Conservation (phyloP, 2,797 vertebrate species). For the Chromis chromis region DNA sequence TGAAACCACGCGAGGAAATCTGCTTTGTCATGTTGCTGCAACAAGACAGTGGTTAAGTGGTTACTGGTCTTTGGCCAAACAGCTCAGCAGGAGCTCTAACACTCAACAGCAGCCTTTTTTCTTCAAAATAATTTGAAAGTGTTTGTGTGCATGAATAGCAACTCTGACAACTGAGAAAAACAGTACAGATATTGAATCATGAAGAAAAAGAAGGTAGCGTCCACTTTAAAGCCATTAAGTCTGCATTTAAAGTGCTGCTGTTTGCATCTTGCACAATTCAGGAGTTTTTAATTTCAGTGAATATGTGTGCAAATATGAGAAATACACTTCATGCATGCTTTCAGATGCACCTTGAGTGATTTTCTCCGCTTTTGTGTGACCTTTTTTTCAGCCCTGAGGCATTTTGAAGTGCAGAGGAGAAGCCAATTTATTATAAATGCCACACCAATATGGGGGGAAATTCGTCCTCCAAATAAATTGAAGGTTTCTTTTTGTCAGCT, state of each 20-base stretch:
- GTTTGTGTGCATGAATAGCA: neutral
- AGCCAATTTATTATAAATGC: conserved; percentile 59
- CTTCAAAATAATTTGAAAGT: neutral
- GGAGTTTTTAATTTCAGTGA: neutral
- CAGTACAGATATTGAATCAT: too few relatives aligned
- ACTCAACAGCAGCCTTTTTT: conserved; percentile 11
- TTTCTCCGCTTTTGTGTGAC: conserved; percentile 39
- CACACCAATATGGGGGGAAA: conserved; percentile 24
- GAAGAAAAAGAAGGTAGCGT: too few relatives aligned
- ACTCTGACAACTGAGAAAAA: too few relatives aligned
- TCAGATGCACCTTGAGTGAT: conserved; percentile 13
- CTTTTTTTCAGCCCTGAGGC: conserved; percentile 43
- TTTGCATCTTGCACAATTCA: neutral
- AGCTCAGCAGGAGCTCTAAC: conserved; percentile 38
- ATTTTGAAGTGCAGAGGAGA: conserved; percentile 22
- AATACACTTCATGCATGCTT: neutral
- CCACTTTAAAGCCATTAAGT: too few relatives aligned
- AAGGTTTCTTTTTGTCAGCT: neutral
- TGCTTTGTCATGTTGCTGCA: conserved; percentile 30
- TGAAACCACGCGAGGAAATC: conserved; percentile 17
- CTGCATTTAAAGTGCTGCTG: too few relatives aligned
- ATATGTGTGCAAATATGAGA: neutral
- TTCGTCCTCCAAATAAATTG: conserved; percentile 9
- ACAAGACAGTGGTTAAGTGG: conserved; percentile 36
- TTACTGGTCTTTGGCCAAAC: conserved; percentile 37